These are phyloP conservation scores for Lophius americanus DNA, from an alignment of 2,797 vertebrate species.

Conservation along the genomic window DNA sequence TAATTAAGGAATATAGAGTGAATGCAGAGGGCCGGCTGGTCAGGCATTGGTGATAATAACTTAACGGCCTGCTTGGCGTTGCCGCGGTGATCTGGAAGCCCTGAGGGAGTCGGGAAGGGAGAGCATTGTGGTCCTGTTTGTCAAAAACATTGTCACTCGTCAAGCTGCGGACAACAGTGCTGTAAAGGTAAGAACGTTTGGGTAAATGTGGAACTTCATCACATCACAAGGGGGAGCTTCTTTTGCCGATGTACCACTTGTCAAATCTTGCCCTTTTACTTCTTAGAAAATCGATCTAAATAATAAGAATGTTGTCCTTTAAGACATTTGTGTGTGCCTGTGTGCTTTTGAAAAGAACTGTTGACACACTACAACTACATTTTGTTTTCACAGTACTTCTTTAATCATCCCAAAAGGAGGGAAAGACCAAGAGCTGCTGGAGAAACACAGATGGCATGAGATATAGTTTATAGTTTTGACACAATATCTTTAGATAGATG, in stretches of 20 bases:
- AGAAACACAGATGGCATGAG: constrained; percentile 12
- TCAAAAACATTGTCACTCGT: constrained; percentile 60
- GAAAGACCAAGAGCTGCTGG: constrained; percentile 1
- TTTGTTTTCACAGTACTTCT: background rate
- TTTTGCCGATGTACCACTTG: constrained; percentile 8
- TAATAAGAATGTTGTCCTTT: background rate
- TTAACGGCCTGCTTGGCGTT: constrained; percentile 56
- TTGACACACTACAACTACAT: background rate
- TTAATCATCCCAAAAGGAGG: background rate
- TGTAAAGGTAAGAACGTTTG: constrained; percentile 49
- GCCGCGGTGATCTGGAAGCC: constrained; percentile 53
- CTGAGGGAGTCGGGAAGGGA: constrained; percentile 33
- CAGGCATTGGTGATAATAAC: constrained; percentile 64
- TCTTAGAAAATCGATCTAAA: background rate
- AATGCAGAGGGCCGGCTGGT: constrained; percentile 62
- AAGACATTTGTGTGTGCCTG: background rate
- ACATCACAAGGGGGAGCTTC: constrained; percentile 22
- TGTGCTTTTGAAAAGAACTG: background rate
- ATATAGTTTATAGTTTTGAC: constrained; percentile 30
- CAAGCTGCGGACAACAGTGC: constrained; percentile 23
- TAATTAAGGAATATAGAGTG: constrained; percentile 63
- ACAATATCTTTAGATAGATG: constrained; percentile 35
- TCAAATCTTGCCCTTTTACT: background rate
- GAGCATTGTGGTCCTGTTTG: constrained; percentile 62
- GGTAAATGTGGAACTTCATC: constrained; percentile 12